These are phyloP conservation scores for Drosophila flavopinicola DNA, from an alignment of 2,888 invertebrate species.

Conservation along the genomic window DNA sequence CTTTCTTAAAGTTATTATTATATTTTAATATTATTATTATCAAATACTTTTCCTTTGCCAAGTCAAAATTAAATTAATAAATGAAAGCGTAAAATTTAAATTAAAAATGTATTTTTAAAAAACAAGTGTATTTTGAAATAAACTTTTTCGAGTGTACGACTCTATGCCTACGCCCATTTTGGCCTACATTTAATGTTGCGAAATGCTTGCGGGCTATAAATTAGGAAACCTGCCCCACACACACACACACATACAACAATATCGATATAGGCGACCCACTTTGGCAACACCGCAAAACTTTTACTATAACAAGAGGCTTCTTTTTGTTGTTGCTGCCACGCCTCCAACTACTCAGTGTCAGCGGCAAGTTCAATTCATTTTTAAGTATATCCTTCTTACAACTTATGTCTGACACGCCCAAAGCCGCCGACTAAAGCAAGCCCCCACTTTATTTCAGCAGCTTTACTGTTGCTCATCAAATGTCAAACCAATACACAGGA, in stretches of 20 bases:
- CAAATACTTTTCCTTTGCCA: no score
- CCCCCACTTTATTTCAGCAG: constrained; percentile 6
- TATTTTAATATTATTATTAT: no score
- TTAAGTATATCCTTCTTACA: constrained; percentile 67
- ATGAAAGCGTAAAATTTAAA: no score
- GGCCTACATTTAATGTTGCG: constrained; percentile 66
- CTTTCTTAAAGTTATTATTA: no score
- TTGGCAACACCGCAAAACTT: constrained; percentile 38
- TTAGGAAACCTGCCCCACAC: constrained; percentile 34
- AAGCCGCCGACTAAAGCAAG: not conserved
- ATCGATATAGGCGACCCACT: constrained; percentile 45
- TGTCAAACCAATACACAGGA: constrained; percentile 78
- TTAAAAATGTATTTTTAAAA: no score
- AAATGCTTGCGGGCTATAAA: constrained; percentile 72
- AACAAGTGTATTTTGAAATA: no score
- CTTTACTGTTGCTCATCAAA: constrained; percentile 74
- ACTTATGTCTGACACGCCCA: constrained; percentile 37
- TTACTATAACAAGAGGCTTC: constrained; percentile 11
- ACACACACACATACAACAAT: constrained; percentile 9
- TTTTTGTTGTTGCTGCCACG: constrained; percentile 22
- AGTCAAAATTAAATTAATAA: no score
- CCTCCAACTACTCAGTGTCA: constrained; percentile 48
- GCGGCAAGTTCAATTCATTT: constrained; percentile 76
- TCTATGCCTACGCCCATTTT: constrained; percentile 35
- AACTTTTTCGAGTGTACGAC: not conserved